Percentiles rank a stretch among this genome's conserved stretches.
phyloP scores from a whole-genome alignment of 2,888 invertebrate species.

The Escarpia spicata region DNA sequence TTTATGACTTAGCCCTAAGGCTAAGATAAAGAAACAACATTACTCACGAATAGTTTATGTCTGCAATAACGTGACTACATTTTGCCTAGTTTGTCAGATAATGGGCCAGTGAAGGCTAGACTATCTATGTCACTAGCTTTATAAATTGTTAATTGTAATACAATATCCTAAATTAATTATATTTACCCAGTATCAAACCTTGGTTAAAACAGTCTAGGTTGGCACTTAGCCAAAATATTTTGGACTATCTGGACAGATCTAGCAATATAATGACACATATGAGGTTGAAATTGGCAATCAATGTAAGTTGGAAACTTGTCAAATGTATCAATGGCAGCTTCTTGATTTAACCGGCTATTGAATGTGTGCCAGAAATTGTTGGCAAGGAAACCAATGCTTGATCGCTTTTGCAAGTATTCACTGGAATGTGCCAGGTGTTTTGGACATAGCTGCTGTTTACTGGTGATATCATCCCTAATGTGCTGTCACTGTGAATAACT shows the following conservation, averaged over 20 bases:
- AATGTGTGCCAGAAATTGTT: neutral
- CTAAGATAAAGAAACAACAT: too few species aligned
- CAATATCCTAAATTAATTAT: neutral
- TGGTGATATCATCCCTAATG: neutral
- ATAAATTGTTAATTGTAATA: neutral
- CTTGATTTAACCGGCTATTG: neutral
- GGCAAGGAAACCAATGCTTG: neutral
- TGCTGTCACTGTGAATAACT: neutral
- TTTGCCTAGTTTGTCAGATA: too few species aligned
- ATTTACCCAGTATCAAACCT: neutral
- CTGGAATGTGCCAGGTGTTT: constrained; percentile 3
- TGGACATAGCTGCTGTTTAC: neutral
- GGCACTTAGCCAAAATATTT: neutral
- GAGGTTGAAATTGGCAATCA: neutral
- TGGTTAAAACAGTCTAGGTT: neutral
- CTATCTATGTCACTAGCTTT: neutral
- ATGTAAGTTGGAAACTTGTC: neutral
- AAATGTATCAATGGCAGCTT: constrained; percentile 2
- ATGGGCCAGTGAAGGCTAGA: too few species aligned
- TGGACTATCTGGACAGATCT: neutral
- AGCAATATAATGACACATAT: neutral
- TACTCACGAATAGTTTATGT: too few species aligned
- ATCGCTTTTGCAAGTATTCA: neutral
- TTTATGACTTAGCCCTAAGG: too few species aligned
- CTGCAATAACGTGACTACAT: too few species aligned